These are phyloP conservation scores for Ophiodon elongatus DNA, from an alignment of 2,113 vertebrate genomes.

Conservation along the genomic window DNA sequence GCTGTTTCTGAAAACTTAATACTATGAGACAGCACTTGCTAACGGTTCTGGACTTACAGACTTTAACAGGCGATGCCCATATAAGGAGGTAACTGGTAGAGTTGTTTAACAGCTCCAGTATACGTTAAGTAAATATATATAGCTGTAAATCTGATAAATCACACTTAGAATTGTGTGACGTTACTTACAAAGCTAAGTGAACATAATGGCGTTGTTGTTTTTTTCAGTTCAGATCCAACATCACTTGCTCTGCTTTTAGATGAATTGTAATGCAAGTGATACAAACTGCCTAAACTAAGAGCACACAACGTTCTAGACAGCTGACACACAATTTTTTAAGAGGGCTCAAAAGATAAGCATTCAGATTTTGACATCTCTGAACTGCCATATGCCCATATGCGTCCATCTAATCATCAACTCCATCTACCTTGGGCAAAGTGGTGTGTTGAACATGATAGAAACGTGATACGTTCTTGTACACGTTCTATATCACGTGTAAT, in stretches of 20 bases:
- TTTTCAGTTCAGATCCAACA: neutral
- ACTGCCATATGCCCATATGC: neutral
- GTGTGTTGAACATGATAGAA: neutral
- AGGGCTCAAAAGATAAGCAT: neutral
- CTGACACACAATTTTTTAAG: too few species aligned
- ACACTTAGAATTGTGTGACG: neutral
- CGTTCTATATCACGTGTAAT: neutral
- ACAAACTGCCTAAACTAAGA: neutral
- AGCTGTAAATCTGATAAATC: neutral
- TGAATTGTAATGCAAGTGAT: neutral
- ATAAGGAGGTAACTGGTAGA: slow-evolving; percentile 17
- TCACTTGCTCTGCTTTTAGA: neutral
- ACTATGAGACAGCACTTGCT: slow-evolving; percentile 29
- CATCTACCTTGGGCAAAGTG: neutral
- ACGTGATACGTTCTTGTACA: neutral
- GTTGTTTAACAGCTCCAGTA: slow-evolving; percentile 2
- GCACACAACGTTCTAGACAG: neutral
- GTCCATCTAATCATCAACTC: neutral
- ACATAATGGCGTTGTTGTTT: neutral
- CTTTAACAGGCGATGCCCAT: slow-evolving; percentile 18
- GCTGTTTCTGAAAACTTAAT: slow-evolving; percentile 54
- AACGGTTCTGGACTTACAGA: slow-evolving; percentile 8
- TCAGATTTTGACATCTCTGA: neutral
- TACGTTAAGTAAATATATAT: neutral
- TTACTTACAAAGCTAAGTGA: neutral